These are phyloP conservation scores for Cheumatopsyche charites DNA, from an alignment of 1,140 invertebrate genomes.

Conservation along the genomic window DNA sequence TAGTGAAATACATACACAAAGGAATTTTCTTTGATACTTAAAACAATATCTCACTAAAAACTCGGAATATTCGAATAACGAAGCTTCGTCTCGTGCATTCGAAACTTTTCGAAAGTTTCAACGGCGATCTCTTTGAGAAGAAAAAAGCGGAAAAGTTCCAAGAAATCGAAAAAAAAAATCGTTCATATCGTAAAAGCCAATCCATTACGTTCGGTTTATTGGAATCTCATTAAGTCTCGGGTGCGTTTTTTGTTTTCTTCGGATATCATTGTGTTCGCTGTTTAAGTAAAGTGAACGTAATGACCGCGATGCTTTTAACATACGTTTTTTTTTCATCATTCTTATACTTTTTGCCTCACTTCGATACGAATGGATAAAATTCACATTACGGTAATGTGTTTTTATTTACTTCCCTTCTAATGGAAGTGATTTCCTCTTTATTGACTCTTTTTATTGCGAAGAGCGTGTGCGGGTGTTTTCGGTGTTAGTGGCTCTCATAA, in stretches of 20 bases:
- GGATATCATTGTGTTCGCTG: not conserved
- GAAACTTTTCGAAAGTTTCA: no score
- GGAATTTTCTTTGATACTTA: no score
- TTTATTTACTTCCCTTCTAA: slow-evolving; percentile 25
- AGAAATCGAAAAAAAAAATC: not conserved
- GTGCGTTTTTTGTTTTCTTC: not conserved
- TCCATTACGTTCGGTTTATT: slow-evolving; percentile 1
- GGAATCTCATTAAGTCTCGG: slow-evolving; percentile 7
- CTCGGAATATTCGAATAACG: no score
- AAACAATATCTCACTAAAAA: no score
- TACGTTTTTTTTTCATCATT: not conserved
- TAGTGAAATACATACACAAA: no score
- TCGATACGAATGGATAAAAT: slow-evolving; percentile 18
- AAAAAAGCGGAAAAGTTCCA: no score
- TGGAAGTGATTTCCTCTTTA: slow-evolving; percentile 25
- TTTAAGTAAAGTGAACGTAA: slow-evolving; percentile 15
- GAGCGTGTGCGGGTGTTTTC: not conserved
- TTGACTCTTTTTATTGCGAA: slow-evolving; percentile 18
- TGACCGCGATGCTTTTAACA: slow-evolving; percentile 6
- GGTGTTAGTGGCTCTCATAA: not conserved
- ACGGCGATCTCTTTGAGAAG: no score
- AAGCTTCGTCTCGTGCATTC: no score
- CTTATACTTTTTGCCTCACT: not conserved
- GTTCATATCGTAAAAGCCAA: not conserved
- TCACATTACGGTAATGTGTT: slow-evolving; percentile 23